Evolutionary conservation across 2,113 vertebrate genomes (phyloP).

Genomic region (Epinephelus lanceolatus): DNA sequence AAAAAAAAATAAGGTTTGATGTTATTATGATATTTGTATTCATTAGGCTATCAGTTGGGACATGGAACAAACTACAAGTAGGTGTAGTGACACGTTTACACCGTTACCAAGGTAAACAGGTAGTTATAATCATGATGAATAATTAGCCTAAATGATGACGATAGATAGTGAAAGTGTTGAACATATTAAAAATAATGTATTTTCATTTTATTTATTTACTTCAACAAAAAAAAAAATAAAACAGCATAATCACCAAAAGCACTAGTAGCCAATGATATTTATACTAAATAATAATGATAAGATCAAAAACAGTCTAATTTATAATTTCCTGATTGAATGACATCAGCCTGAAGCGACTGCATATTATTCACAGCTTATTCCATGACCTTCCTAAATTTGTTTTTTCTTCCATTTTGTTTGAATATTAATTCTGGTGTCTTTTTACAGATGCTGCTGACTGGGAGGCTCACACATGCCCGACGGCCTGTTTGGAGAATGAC

Average conservation of each 20-base stretch:
- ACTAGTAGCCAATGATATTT: neutral
- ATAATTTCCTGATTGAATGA: slow-evolving; percentile 10
- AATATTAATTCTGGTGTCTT: slow-evolving; percentile 26
- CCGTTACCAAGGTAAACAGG: neutral
- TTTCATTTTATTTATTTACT: neutral
- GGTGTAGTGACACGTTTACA: neutral
- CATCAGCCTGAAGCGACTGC: neutral
- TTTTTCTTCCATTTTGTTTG: neutral
- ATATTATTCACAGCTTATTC: slow-evolving; percentile 14
- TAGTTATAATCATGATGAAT: neutral
- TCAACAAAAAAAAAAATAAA: neutral
- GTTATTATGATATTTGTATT: neutral
- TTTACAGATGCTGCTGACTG: slow-evolving; percentile 43
- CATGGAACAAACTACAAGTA: neutral
- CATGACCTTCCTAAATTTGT: neutral
- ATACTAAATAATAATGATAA: neutral
- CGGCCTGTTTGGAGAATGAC: slow-evolving; percentile 68
- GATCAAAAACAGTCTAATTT: neutral
- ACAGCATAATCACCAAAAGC: neutral
- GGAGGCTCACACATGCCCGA: slow-evolving; percentile 25
- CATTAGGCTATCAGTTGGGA: neutral
- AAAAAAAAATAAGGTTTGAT: neutral
- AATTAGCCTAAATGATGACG: neutral
- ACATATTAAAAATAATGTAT: neutral
- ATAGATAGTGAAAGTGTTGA: neutral